phyloP scores from a whole-genome alignment of 2,888 invertebrate species.

The Timema podura region DNA sequence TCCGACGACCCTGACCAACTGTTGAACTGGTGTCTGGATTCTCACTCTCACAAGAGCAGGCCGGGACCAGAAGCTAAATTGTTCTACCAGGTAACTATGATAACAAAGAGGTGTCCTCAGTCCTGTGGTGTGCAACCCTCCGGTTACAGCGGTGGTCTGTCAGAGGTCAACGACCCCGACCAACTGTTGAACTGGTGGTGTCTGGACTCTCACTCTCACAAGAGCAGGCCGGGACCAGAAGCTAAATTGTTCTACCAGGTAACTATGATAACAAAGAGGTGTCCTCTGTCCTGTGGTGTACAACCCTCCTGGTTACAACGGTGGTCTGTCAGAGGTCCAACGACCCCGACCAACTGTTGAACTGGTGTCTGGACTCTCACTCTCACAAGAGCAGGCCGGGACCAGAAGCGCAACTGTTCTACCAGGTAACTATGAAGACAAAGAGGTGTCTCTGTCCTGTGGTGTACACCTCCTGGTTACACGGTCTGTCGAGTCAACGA shows the following conservation, averaged over 20 bases:
- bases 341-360: constrained; percentile 33
- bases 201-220: constrained; percentile 39
- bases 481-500: not conserved
- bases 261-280: no score
- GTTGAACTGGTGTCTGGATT: constrained; percentile 39
- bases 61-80: constrained; percentile 40
- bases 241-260: constrained; percentile 37
- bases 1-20: constrained; percentile 29
- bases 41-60: constrained; percentile 37
- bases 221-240: constrained; percentile 39
- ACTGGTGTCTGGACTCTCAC: constrained; percentile 39
- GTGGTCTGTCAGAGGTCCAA: no score
- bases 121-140: no score
- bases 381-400: constrained; percentile 40
- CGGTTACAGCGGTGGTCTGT: no score
- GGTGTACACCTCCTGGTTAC: no score
- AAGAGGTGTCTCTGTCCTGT: no score
- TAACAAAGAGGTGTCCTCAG: no score
- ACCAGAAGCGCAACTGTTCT: constrained; percentile 37
- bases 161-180: no score
- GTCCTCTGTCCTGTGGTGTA: no score
- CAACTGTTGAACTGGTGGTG: constrained; percentile 39
- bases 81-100: constrained; percentile 35
- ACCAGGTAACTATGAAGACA: constrained; percentile 32
- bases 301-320: no score